Conservation (phyloP, 2,113 vertebrate genomes). For the Elephas maximus region DNA sequence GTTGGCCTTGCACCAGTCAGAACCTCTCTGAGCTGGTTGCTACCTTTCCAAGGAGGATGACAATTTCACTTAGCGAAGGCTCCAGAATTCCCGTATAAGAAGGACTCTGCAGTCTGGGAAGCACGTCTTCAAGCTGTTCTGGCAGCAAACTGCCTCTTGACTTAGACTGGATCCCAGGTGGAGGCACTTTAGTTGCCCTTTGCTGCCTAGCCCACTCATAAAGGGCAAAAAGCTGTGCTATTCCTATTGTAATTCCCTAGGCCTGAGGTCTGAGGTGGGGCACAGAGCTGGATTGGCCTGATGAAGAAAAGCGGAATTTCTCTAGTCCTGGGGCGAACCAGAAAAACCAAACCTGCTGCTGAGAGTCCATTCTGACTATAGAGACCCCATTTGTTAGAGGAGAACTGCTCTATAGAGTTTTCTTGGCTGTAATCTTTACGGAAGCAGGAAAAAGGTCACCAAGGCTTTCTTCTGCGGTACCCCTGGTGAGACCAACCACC, state of each 20-base stretch:
- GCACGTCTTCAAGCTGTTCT: not conserved
- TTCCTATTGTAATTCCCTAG: not conserved
- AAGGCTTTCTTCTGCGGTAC: too few species aligned
- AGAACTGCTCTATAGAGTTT: too few species aligned
- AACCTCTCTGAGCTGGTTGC: not conserved
- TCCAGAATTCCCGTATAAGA: not conserved
- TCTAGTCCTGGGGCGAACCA: not conserved
- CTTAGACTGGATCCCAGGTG: not conserved
- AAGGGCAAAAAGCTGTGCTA: not conserved
- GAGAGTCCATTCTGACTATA: too few species aligned
- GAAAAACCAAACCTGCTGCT: too few species aligned
- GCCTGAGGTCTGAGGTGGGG: not conserved
- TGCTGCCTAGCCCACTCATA: not conserved
- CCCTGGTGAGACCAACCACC: not conserved
- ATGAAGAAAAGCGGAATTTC: not conserved
- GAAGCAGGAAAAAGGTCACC: too few species aligned
- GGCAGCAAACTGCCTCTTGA: not conserved
- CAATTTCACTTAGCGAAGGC: not conserved
- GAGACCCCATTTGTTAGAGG: too few species aligned
- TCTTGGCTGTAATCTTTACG: not conserved
- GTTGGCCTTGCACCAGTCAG: not conserved
- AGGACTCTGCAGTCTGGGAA: not conserved
- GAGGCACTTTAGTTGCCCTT: rapidly evolving
- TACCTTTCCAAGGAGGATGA: not conserved
- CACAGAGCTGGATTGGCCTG: not conserved